Evolutionary conservation across 1,140 invertebrate species (phyloP).

Genomic region (Vollenhovia emeryi): DNA sequence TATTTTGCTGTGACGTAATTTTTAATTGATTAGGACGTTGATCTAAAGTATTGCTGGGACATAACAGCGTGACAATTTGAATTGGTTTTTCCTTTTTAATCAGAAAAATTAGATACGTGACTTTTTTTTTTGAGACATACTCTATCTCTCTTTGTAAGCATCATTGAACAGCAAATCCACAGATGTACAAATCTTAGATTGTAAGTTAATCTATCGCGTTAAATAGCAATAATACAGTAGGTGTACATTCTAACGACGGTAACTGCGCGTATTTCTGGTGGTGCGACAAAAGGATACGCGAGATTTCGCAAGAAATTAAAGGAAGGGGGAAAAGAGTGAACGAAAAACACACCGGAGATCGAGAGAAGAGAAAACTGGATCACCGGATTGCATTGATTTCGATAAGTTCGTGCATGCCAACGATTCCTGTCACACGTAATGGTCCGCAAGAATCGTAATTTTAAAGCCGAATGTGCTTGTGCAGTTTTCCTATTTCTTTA

Average conservation of each 20-base stretch:
- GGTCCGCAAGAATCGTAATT: not conserved
- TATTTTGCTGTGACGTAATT: not conserved
- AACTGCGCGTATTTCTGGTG: constrained; percentile 59
- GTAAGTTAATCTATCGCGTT: constrained; percentile 76
- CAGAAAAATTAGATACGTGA: constrained; percentile 16
- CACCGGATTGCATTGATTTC: not conserved
- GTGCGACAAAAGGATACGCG: constrained; percentile 46
- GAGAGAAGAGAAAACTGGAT: not conserved
- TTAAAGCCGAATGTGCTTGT: not conserved
- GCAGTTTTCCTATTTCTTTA: constrained; percentile 40
- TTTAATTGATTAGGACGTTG: not conserved
- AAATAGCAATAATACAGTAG: constrained; percentile 82
- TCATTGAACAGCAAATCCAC: constrained; percentile 69
- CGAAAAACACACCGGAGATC: not conserved
- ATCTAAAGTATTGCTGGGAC: not conserved
- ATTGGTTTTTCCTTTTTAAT: not conserved
- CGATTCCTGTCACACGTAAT: not conserved
- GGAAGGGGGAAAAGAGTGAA: not conserved
- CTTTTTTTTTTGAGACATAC: constrained; percentile 75
- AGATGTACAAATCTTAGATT: constrained; percentile 80
- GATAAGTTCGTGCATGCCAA: not conserved
- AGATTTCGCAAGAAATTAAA: not conserved
- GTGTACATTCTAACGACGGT: constrained; percentile 76
- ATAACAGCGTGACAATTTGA: not conserved
- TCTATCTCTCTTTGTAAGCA: constrained; percentile 62